These are phyloP conservation scores for Lasiurus borealis DNA, from an alignment of 2,113 vertebrate genomes.

Conservation along the genomic window DNA sequence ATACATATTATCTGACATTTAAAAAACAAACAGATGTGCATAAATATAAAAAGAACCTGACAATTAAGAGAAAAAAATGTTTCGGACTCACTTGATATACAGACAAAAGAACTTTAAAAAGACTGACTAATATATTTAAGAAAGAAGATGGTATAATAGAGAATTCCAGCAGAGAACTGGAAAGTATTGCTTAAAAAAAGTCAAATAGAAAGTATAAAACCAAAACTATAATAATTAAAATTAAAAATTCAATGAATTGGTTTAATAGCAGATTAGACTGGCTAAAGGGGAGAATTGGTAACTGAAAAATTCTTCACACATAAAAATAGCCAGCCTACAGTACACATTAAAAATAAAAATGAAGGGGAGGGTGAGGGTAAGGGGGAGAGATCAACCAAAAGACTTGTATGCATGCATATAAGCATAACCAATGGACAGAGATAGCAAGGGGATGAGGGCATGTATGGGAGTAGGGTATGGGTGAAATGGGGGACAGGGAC, in stretches of 20 bases:
- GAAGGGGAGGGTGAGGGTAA: too few relatives aligned
- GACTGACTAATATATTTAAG: background rate
- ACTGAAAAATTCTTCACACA: background rate
- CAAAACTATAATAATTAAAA: background rate
- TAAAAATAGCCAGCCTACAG: background rate
- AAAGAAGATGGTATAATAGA: background rate
- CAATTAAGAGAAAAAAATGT: background rate
- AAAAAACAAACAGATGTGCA: background rate
- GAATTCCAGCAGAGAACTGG: background rate
- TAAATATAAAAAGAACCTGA: background rate
- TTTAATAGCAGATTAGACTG: conserved; percentile 15
- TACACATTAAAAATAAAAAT: background rate
- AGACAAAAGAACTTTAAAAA: conserved; percentile 7
- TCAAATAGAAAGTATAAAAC: conserved; percentile 34
- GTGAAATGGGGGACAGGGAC: too few relatives aligned
- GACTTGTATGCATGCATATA: too few relatives aligned
- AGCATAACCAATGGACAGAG: too few relatives aligned
- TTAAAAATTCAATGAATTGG: background rate
- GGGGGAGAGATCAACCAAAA: too few relatives aligned
- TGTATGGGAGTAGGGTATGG: too few relatives aligned
- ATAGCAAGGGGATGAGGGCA: too few relatives aligned
- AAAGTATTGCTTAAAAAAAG: background rate
- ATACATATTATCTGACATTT: background rate
- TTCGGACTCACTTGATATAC: background rate
- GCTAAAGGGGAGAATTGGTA: background rate